Evolutionary conservation across 1,140 invertebrate species (phyloP), one percentile per base, ranked within the genome.

Genomic region (Drosophila tsacasi): DNA sequence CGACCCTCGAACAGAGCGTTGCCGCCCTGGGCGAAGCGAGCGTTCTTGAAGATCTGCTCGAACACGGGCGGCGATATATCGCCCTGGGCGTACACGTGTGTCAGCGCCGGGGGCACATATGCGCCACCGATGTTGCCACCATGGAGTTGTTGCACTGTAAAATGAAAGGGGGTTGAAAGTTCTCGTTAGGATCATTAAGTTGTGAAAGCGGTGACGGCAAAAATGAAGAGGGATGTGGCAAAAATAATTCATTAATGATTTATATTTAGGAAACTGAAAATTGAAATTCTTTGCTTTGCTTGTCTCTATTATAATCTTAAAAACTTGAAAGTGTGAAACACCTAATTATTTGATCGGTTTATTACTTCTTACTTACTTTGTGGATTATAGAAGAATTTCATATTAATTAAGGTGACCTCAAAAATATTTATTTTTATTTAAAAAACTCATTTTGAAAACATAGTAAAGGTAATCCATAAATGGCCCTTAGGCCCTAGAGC

Each of bases 1-100:
- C 96, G 95, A 21, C 99, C 97, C 93, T 99, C 97, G 93, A 99
- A 99, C 91, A 96, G 94, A 27, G 97, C 98, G 93, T 98, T 97
- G 35, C 97, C 97, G 66, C 97, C 98, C 94, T 98, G 97, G 54
- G 97, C 97, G 93, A 99, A 98, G 85, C 97, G 95, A 59, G 97
- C 97, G 94, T 98, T 98, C 93, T 96, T 97, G 93, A 98, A 98
- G 83, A 98, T 97, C 93, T 98, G 97, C 92, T 98, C 97, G 93
- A 98, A 99, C 68, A 98, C 96, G 66, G 98, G 97, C 54, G 98
- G 97, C 78, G 96, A 96, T 63, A 96, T 95, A 93, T 96, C 94
- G 89, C 95, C 95, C 80, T 96, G 95, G 46, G 80, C 85, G 61
- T 92, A 92, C 52, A 92, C 75, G 57, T 92, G 91, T 79, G 91